Percentiles rank a stretch among this genome's conserved stretches.
Evolutionary conservation across 2,888 invertebrate genomes (phyloP).

Genomic region (Rapana venosa): DNA sequence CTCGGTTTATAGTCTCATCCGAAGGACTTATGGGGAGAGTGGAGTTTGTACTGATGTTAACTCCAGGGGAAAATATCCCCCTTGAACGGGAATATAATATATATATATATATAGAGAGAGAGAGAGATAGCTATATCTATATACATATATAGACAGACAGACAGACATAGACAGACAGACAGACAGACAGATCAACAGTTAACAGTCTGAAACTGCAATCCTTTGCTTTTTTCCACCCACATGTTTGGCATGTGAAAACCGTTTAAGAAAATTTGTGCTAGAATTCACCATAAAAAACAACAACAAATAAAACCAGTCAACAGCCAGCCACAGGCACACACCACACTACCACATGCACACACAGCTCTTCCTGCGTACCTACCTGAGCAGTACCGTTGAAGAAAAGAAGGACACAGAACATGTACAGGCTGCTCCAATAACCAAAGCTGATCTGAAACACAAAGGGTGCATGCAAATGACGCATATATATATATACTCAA

Average conservation of each 20-base stretch:
- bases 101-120: too few species aligned
- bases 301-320: not conserved
- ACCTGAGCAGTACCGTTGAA: conserved; percentile 79
- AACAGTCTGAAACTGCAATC: not conserved
- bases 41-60: too few species aligned
- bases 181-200: not conserved
- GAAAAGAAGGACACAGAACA: conserved; percentile 77
- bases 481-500: too few species aligned
- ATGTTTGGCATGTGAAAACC: too few species aligned
- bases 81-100: too few species aligned
- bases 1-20: too few species aligned
- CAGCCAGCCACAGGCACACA: not conserved
- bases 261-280: too few species aligned
- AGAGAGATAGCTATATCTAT: not conserved
- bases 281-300: too few species aligned
- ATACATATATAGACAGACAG: not conserved
- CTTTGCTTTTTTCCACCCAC: not conserved
- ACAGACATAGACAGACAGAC: too few species aligned
- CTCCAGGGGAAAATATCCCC: too few species aligned
- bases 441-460: conserved; percentile 76
- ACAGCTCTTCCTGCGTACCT: conserved; percentile 32
- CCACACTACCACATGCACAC: not conserved
- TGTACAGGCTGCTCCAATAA: conserved; percentile 73
- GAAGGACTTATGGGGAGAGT: too few species aligned
- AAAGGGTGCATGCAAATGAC: not conserved